Percentiles rank a stretch among this genome's conserved stretches.
Conservation (phyloP, 2,797 vertebrate species). For the Euthynnus affinis region DNA sequence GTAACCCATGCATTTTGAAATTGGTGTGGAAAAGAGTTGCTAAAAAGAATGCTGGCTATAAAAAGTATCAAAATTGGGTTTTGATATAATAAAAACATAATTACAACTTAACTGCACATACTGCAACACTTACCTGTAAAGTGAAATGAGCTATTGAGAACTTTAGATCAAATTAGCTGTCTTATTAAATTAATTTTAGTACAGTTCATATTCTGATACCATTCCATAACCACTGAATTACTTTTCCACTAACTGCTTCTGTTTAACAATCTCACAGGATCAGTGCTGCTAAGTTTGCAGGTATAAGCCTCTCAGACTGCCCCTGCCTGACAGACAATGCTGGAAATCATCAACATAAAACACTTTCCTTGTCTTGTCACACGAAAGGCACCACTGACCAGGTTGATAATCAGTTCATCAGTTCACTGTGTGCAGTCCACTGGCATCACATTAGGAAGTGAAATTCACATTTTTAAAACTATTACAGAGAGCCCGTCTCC, state of each 20-base stretch:
- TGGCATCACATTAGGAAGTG: constrained; percentile 6
- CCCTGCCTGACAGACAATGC: not conserved
- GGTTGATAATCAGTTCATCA: constrained; percentile 1
- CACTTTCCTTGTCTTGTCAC: not conserved
- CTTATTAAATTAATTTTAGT: not conserved
- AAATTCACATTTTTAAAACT: not conserved
- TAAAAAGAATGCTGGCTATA: too few relatives aligned
- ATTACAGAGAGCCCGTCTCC: constrained; percentile 10
- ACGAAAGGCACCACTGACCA: not conserved
- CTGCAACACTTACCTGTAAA: too few relatives aligned
- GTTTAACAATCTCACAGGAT: not conserved
- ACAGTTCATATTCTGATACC: not conserved
- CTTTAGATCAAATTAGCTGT: too few relatives aligned
- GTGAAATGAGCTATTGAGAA: too few relatives aligned
- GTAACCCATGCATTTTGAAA: too few relatives aligned
- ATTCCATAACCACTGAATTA: not conserved
- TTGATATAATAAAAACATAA: too few relatives aligned
- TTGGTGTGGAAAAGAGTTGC: too few relatives aligned
- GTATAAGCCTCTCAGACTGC: too few relatives aligned
- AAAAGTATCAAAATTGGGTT: too few relatives aligned
- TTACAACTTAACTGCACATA: too few relatives aligned
- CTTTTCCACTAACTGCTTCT: not conserved
- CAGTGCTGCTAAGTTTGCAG: too few relatives aligned
- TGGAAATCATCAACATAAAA: not conserved
- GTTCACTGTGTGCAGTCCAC: not conserved